Evolutionary conservation across 1,140 invertebrate genomes (phyloP), one percentile per base, ranked within the genome.

Genomic region (Aplysia californica): DNA sequence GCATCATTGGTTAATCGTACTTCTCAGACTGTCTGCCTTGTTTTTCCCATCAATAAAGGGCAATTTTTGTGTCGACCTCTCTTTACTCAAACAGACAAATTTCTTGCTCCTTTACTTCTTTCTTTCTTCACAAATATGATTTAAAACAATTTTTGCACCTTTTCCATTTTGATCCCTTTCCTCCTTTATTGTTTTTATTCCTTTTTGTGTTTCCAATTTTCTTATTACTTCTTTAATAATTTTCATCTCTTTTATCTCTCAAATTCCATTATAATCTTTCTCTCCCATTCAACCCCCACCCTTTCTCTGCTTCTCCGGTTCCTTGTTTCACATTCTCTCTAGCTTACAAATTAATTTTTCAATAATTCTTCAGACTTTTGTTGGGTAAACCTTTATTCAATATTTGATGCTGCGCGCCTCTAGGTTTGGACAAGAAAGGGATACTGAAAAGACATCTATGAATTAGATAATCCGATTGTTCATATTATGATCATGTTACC

Each of bases 171-270:
- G n/a, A n/a, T n/a, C n/a, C n/a, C n/a, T n/a, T n/a, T n/a, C n/a
- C n/a, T n/a, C n/a, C n/a, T n/a, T n/a, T n/a, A n/a, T n/a, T n/a
- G n/a, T n/a, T n/a, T n/a, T n/a, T n/a, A n/a, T n/a, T n/a, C n/a
- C n/a, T n/a, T n/a, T n/a, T n/a, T n/a, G n/a, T n/a, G n/a, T n/a
- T n/a, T n/a, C n/a, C n/a, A 50, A 71, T 59, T 61, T 58, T 66
- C 59, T 67, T 23, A 23, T 56, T 71, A 44, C 68, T 44, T 71
- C 50, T 73, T 33, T 56, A n/a, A n/a, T n/a, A n/a, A n/a, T n/a
- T 36, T 72, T 68, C n/a, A 69, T 59, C 41, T 44, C 33, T 4
- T 56, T 23, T 69, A n/a, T 67, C 39, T 69, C n/a, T 36, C 41
- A 55, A 31, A n/a, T 44, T 58, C 26, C 56, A 39, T 59, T 55